Conservation (phyloP, 2,888 invertebrate species). For the Ptychoptera albimana region DNA sequence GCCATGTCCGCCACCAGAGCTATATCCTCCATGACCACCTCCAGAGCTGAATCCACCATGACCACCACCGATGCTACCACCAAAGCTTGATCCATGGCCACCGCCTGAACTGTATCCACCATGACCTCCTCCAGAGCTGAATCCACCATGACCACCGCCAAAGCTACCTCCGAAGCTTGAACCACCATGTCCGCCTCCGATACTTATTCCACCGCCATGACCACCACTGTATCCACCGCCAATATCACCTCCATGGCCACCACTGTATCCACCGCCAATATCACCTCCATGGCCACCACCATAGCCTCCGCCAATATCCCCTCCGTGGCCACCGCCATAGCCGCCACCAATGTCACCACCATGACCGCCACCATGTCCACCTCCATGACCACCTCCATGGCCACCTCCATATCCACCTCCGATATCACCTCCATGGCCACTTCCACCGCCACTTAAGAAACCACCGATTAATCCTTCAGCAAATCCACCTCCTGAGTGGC, state of each 20-base stretch:
- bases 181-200: too few relatives aligned
- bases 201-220: too few relatives aligned
- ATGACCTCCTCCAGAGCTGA: not conserved
- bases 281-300: too few relatives aligned
- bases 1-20: not conserved
- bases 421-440: not conserved
- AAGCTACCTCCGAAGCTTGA: not conserved
- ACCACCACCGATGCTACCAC: not conserved
- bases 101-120: not conserved
- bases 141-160: not conserved
- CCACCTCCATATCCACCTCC: not conserved
- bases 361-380: not conserved
- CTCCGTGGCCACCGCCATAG: not conserved
- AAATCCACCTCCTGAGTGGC: not conserved
- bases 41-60: not conserved
- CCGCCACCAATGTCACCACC: not conserved
- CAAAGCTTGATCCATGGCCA: not conserved
- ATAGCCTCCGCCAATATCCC: too few relatives aligned
- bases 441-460: not conserved
- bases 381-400: not conserved
- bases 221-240: too few relatives aligned
- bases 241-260: too few relatives aligned
- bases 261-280: too few relatives aligned
- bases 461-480: not conserved
- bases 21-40: not conserved